Base-by-base conservation (phyloP, 2,888 invertebrate species). In the Drosophila macrospina region DNA sequence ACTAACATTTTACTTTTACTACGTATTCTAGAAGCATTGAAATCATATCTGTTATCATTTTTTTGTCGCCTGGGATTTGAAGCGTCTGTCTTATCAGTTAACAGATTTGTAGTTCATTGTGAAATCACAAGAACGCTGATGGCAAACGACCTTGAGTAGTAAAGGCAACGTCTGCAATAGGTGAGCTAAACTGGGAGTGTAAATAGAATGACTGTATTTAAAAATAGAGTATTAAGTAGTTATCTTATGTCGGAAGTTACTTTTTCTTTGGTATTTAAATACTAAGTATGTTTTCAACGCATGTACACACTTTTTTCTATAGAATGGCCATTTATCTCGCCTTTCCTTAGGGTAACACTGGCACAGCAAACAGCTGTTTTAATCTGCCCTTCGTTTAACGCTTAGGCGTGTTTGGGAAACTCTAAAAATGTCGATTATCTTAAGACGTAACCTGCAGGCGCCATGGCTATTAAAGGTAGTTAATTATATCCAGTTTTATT, bases 401-500 rank as follows among this genome's bases (percentile, higher is more conserved):
- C 11, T 2, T 7, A 20, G 34, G 11, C 7, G n/a, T 5, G 5
- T 36, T 59, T 11, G 11, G 28, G 10, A 47, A 42, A 32, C 5
- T 39, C 2, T 11, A 4, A 70, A 57, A 55, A 81, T 84, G 83
- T 84, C 84, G 4, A 11, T 77, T 51, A 69, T 84, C 24, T 45
- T 84, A 39, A 77, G 60, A 44, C 64, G 74, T 0, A 69, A 51
- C 1, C 10, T 77, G 5, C 63, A 64, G 3, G 26, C 70, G 0
- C 50, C 56, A 5, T 61, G 63, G 85, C 30, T 81, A 1, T 34
- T 81, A 5, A 72, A 79, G 81, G 83, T 84, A 71, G 5, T 0
- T 30, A 10, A 34, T 6, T 2, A 20, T 0, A 16, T 4, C 2
- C 5, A 28, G 7, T 16, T 3, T 30, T 6, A 15, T 1, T 34